Conservation (phyloP, 2,113 vertebrate genomes). For the Mormyrus lacerda region DNA sequence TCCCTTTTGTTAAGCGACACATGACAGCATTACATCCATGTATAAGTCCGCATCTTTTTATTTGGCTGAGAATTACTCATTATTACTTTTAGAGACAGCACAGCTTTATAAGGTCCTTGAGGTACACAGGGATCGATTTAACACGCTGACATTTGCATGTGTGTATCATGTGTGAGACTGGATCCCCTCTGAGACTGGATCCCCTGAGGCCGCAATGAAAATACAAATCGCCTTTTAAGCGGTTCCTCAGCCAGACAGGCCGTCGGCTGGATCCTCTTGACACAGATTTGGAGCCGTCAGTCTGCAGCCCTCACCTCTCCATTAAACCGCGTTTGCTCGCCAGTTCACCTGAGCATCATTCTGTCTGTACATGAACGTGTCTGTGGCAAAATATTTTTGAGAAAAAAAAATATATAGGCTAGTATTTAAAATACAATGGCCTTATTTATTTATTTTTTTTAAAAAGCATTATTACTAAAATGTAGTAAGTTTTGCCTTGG, state of each 20-base stretch:
- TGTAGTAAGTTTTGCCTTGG: not conserved
- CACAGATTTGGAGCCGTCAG: not conserved
- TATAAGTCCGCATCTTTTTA: not conserved
- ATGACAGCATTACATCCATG: not conserved
- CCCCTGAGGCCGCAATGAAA: not conserved
- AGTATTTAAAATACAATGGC: not conserved
- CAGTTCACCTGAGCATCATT: not conserved
- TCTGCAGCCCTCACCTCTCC: not conserved
- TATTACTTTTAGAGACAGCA: not conserved
- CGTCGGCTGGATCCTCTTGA: not conserved
- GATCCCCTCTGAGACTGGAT: no score
- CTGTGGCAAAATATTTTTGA: not conserved
- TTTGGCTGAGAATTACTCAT: not conserved
- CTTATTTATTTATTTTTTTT: no score
- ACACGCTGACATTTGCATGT: not conserved
- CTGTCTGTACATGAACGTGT: not conserved
- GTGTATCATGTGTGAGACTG: not conserved
- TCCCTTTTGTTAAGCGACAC: not conserved
- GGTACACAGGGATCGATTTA: not conserved
- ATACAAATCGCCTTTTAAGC: not conserved
- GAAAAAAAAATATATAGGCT: not conserved
- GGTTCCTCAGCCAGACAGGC: not conserved
- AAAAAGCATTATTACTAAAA: not conserved
- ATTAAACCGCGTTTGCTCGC: not conserved
- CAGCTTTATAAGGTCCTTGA: not conserved